Evolutionary conservation across 2,113 vertebrate genomes (phyloP), one percentile per base, ranked within the genome.

Genomic region (Chunga burmeisteri): DNA sequence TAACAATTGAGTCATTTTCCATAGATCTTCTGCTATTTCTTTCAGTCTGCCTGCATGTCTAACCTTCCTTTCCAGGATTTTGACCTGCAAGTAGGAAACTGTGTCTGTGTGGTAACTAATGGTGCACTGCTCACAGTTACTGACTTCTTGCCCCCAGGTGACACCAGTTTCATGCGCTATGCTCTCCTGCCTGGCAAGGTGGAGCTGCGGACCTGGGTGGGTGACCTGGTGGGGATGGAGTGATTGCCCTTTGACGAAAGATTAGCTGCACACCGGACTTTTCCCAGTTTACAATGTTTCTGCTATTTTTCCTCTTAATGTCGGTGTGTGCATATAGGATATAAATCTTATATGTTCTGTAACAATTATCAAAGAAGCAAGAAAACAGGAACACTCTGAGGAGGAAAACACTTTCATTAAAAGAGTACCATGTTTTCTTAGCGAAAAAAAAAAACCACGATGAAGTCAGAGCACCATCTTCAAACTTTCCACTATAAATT

Each of bases 391-490:
- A 66, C 15, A 36, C 26, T 63, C 27, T 23, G 46, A 56, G 27
- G 42, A 63, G 17, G 29, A 46, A 20, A 61, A 29, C 5, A 26
- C 6, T 6, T 77, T 42, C 10, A 42, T 47, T 94, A 67, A 80
- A 66, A 47, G 2, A 53, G 25, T 13, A 21, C 20, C 36, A 4
- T 80, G 42, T 61, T 56, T 75, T 81, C 46, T 78, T 86, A 40
- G 22, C 7, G n/a, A n/a, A n/a, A 44, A 70, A 70, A 62, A 71
- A 58, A 38, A 5, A 3, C 0, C 3, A 47, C 1, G 4, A 52
- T 34, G 16, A 72, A 88, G 68, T 38, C 70, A 87, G 10, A 71
- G 19, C 9, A 70, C 25, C 12, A 47, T 22, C 29, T 16, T 62
- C 49, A 58, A 81, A 72, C 7, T 49, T 72, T 58, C 16, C 3